phyloP scores from a whole-genome alignment of 2,113 vertebrate genomes.

The Nerophis ophidion region DNA sequence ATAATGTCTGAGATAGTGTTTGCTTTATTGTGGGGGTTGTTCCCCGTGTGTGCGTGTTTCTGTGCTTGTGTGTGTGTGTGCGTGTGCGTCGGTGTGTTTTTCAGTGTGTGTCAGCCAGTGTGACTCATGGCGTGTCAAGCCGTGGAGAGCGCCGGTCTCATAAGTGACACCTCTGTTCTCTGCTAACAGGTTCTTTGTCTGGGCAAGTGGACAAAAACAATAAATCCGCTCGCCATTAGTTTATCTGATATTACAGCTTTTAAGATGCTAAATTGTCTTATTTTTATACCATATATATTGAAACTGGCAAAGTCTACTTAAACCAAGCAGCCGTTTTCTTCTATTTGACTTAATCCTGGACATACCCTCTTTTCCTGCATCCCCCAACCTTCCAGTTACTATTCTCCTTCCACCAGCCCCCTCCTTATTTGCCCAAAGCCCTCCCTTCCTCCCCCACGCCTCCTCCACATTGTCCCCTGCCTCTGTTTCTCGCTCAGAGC shows the following conservation, averaged over 20 bases:
- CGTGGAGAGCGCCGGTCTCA: constrained; percentile 49
- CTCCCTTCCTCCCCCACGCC: background rate
- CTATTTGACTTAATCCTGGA: constrained; percentile 14
- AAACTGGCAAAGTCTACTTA: background rate
- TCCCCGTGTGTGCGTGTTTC: background rate
- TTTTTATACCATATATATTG: constrained; percentile 1
- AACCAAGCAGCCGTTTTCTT: constrained; percentile 1
- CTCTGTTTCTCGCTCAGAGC: constrained; percentile 14
- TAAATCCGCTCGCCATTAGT: constrained; percentile 34
- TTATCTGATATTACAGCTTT: constrained; percentile 31
- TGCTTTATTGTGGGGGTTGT: background rate
- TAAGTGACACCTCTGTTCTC: constrained; percentile 62
- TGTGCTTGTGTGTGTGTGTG: background rate
- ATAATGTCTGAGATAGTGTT: background rate
- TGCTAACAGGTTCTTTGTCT: constrained; percentile 66
- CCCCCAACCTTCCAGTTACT: constrained; percentile 18
- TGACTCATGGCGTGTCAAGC: constrained; percentile 58
- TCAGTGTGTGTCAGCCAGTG: constrained; percentile 41
- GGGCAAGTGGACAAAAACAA: constrained; percentile 29
- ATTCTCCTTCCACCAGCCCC: constrained; percentile 15
- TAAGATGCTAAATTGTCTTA: background rate
- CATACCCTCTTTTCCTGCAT: constrained; percentile 16
- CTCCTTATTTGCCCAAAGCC: constrained; percentile 17
- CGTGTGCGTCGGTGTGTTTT: background rate
- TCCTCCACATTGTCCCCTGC: constrained; percentile 30